These are phyloP conservation scores for Campoplex capitator DNA, from an alignment of 2,888 invertebrate species.

Conservation along the genomic window DNA sequence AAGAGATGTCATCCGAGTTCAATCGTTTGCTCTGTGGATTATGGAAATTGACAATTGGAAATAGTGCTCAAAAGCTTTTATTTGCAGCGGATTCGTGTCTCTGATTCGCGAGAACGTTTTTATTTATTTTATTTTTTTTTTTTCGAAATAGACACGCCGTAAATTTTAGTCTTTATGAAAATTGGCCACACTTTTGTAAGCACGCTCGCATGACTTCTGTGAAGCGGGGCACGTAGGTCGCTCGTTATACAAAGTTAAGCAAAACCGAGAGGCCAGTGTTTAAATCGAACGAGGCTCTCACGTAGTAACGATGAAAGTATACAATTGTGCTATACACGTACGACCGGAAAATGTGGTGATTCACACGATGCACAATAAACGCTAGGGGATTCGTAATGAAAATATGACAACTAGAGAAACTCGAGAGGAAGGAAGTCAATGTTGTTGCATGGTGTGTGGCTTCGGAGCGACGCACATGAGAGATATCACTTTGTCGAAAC, in stretches of 20 bases:
- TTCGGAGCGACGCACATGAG: constrained; percentile 10
- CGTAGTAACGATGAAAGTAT: not conserved
- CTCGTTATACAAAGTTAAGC: not conserved
- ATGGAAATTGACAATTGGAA: not conserved
- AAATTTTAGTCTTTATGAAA: not conserved
- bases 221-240: too few species aligned
- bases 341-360: constrained; percentile 10
- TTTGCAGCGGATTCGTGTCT: not conserved
- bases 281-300: constrained; percentile 11
- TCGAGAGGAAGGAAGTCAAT: constrained; percentile 22
- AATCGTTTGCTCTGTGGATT: not conserved
- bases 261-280: not conserved
- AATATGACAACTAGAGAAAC: constrained; percentile 21
- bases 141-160: not conserved
- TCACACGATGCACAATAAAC: constrained; percentile 17
- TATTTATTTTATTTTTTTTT: not conserved
- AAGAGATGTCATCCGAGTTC: not conserved
- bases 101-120: not conserved
- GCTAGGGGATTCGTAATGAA: not conserved
- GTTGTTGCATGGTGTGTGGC: not conserved
- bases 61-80: not conserved
- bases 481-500: constrained; percentile 27
- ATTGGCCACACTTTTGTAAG: not conserved
- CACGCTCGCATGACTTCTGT: not conserved
- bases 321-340: constrained; percentile 1